Conservation (phyloP, 2,888 invertebrate genomes). For the Deilephila porcellus region DNA sequence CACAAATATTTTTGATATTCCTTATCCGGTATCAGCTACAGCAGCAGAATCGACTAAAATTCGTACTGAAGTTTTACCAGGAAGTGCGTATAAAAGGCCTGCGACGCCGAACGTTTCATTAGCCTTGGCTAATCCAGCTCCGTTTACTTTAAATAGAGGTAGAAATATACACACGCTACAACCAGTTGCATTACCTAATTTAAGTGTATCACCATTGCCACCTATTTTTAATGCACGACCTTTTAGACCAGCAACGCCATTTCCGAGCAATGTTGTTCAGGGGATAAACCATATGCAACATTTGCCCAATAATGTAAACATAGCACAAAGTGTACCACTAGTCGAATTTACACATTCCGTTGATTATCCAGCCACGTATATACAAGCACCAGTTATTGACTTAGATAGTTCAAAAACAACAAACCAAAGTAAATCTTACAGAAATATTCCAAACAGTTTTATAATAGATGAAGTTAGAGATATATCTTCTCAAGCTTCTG, state of each 20-base stretch:
- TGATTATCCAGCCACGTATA: conserved; percentile 89
- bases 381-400: conserved; percentile 89
- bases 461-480: conserved; percentile 75
- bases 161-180: conserved; percentile 80
- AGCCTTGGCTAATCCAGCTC: conserved; percentile 74
- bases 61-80: conserved; percentile 70
- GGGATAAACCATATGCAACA: conserved; percentile 67
- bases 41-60: conserved; percentile 76
- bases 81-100: conserved; percentile 49
- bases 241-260: conserved; percentile 71
- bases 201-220: conserved; percentile 86
- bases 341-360: conserved; percentile 88
- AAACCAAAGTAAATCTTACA: conserved; percentile 71
- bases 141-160: conserved; percentile 74
- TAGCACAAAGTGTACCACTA: conserved; percentile 87
- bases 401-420: conserved; percentile 68
- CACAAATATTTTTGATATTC: conserved; percentile 62
- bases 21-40: conserved; percentile 69
- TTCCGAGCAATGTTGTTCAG: conserved; percentile 57
- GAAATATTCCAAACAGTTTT: conserved; percentile 72
- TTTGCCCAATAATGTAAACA: conserved; percentile 73
- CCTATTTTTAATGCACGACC: conserved; percentile 87
- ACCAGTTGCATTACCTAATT: conserved; percentile 87
- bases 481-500: conserved; percentile 82
- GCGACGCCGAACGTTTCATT: conserved; percentile 63